Evolutionary conservation across 2,888 invertebrate genomes (phyloP).

Genomic region (Lasioglossum leucozonium): DNA sequence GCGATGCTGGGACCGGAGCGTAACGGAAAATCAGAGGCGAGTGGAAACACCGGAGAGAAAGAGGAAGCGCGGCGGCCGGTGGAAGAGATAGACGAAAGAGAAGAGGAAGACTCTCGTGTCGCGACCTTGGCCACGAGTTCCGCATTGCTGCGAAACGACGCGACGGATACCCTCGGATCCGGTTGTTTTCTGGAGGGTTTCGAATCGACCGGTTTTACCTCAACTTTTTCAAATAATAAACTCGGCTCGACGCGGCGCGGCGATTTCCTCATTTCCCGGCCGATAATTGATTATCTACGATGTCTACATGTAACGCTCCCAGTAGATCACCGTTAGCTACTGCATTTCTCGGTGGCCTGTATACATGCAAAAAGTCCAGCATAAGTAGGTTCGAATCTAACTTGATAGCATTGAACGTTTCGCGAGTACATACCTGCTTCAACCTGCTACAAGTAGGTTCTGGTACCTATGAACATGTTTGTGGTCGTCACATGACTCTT

Average conservation of each 20-base stretch:
- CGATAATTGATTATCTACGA: not conserved
- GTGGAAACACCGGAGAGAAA: conserved; percentile 18
- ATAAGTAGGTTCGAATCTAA: not conserved
- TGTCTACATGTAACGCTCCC: not conserved
- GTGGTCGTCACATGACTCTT: not conserved
- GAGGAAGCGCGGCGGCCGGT: not conserved
- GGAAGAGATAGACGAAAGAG: conserved; percentile 27
- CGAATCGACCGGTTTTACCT: conserved; percentile 12
- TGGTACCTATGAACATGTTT: too few species aligned
- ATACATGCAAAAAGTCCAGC: too few species aligned
- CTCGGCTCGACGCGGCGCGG: not conserved
- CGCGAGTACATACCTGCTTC: too few species aligned
- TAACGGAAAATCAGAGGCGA: conserved; percentile 51
- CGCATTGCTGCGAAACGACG: conserved; percentile 76
- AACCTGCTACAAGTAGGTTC: too few species aligned
- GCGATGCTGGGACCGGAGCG: conserved; percentile 46
- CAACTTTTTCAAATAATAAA: not conserved
- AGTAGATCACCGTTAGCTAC: conserved; percentile 1
- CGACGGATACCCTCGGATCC: conserved; percentile 59
- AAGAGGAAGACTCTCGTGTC: conserved; percentile 55
- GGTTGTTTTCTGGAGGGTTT: conserved; percentile 23
- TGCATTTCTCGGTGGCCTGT: not conserved
- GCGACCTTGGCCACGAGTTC: conserved; percentile 75
- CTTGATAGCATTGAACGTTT: not conserved
- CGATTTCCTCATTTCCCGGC: not conserved